A percentile compares a stretch with the other conserved stretches of the same genome.
Evolutionary conservation across 2,797 vertebrate genomes (phyloP).

Genomic region (Coreius guichenoti): DNA sequence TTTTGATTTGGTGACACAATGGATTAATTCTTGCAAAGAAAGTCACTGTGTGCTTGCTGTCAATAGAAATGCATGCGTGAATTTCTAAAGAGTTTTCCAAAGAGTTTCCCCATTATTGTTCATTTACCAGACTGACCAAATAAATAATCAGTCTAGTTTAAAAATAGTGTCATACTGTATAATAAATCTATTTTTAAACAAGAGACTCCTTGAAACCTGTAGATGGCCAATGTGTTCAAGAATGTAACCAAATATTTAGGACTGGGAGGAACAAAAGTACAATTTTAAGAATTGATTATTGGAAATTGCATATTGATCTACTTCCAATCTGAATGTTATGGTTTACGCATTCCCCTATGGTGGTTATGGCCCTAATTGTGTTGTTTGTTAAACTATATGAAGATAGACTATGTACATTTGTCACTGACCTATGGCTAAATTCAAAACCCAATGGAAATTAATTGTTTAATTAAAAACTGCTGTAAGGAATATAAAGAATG

Average conservation of each 20-base stretch:
- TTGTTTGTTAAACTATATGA: not conserved
- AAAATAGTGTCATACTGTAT: not conserved
- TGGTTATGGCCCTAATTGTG: not conserved
- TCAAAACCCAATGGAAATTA: not conserved
- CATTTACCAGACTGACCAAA: not conserved
- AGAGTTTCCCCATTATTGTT: not conserved
- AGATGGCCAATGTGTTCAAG: not conserved
- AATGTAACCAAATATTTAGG: not conserved
- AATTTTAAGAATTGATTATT: not conserved
- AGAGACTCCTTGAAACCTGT: not conserved
- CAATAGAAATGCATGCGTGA: not conserved
- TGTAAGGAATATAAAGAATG: not conserved
- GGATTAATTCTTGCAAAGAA: not conserved
- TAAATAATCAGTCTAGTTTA: not conserved
- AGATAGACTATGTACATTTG: not conserved
- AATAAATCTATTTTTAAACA: not conserved
- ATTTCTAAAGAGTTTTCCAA: slow-evolving; percentile 5
- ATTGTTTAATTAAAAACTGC: not conserved
- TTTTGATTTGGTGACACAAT: not conserved
- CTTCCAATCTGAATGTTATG: not conserved
- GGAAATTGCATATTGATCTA: not conserved
- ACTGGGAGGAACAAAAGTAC: not conserved
- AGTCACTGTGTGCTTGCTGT: not conserved
- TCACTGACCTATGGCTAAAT: not conserved
- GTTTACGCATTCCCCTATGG: not conserved